Conservation (phyloP, 2,888 invertebrate genomes). For the Parascotia fuliginaria region DNA sequence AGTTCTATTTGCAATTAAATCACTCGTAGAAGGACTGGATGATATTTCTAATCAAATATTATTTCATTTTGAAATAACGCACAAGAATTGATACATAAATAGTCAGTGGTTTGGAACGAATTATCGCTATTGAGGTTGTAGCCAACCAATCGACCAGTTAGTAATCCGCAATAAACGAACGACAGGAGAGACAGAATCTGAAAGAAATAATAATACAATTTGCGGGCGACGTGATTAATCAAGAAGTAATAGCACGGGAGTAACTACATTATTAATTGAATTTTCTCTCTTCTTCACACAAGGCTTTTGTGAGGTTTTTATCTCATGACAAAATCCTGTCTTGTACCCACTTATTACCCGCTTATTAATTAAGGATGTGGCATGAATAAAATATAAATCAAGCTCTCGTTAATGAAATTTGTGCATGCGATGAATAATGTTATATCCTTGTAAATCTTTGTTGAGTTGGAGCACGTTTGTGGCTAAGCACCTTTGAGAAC, state of each 20-base stretch:
- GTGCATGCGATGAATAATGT: constrained; percentile 44
- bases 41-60: too few relatives aligned
- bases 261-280: constrained; percentile 54
- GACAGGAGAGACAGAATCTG: constrained; percentile 18
- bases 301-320: constrained; percentile 27
- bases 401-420: constrained; percentile 39
- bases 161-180: constrained; percentile 38
- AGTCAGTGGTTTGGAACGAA: constrained; percentile 32
- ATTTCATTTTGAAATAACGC: neutral
- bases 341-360: constrained; percentile 42
- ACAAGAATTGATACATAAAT: constrained; percentile 28
- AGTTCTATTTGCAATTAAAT: too few relatives aligned
- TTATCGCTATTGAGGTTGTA: constrained; percentile 33
- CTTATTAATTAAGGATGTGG: constrained; percentile 45
- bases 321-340: constrained; percentile 35
- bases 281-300: constrained; percentile 30
- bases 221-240: constrained; percentile 59
- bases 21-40: too few relatives aligned
- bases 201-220: constrained; percentile 43
- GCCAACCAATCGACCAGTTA: constrained; percentile 31
- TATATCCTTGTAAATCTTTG: constrained; percentile 36
- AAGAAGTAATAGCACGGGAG: constrained; percentile 49
- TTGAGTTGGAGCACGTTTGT: constrained; percentile 35
- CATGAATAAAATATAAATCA: constrained; percentile 46
- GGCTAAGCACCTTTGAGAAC: constrained; percentile 26